These are phyloP conservation scores for Pseudochirops cupreus DNA, from an alignment of 2,797 vertebrate genomes.

Conservation along the genomic window DNA sequence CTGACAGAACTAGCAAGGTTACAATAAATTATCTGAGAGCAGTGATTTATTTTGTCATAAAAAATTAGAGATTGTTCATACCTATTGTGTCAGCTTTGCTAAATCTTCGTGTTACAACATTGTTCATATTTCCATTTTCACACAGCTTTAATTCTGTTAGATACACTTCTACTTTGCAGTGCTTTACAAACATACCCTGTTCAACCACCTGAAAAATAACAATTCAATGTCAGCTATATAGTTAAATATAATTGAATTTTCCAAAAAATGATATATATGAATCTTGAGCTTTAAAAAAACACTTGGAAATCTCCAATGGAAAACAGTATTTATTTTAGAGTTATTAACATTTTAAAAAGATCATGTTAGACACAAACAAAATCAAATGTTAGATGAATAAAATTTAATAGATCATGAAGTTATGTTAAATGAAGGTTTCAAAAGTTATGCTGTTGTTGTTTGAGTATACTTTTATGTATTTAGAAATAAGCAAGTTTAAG, in stretches of 20 bases:
- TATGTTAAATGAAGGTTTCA: constrained; percentile 22
- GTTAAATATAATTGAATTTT: constrained; percentile 50
- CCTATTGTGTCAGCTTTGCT: constrained; percentile 99
- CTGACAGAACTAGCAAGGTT: constrained; percentile 5
- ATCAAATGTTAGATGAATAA: constrained; percentile 33
- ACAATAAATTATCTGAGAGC: constrained; percentile 21
- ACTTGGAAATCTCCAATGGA: constrained; percentile 24
- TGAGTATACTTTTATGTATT: constrained; percentile 12
- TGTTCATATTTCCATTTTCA: constrained; percentile 98
- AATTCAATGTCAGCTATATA: constrained; percentile 65
- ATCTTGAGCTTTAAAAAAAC: constrained; percentile 42
- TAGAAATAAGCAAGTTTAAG: constrained; percentile 56
- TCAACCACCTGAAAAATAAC: constrained; percentile 93
- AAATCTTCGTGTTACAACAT: constrained; percentile 95
- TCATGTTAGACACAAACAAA: not conserved
- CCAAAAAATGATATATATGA: not conserved
- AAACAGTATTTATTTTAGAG: constrained; percentile 46
- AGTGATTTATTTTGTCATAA: constrained; percentile 26
- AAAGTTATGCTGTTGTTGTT: constrained; percentile 48
- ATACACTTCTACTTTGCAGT: constrained; percentile 99
- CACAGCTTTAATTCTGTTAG: constrained; percentile 98
- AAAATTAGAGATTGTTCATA: constrained; percentile 80
- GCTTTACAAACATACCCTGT: constrained; percentile 99
- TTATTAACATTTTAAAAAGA: constrained; percentile 1
- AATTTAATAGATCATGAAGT: constrained; percentile 52